Evolutionary conservation across 2,888 invertebrate species (phyloP), one percentile per base, ranked within the genome.

Genomic region (Chalcis sispes): DNA sequence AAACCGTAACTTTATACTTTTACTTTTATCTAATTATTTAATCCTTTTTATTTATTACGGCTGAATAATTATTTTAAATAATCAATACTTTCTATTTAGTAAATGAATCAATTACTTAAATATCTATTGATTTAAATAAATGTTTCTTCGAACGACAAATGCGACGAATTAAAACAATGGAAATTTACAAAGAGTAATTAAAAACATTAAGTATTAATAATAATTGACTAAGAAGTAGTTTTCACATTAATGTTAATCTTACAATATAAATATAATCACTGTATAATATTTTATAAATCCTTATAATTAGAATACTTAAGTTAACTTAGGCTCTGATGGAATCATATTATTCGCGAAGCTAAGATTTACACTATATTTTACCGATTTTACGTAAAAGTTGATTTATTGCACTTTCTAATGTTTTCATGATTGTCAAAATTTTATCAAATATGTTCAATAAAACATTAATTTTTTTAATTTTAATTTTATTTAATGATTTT

Each of bases 311-410:
- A 58, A 46, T 72, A 64, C 46, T 62, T 64, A 72, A 58, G 48
- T 64, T 56, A 72, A 65, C 65, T 56, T 72, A 72, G 64, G 66
- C 73, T 73, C 15, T 25, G 42, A 52, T 52, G 59, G 66, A 66
- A 66, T 40, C 42, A 72, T 64, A 61, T 48, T 0, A 40, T 64
- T 54, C 7, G 13, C 25, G 42, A 54, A 50, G 1, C 1, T 59
- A 27, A 23, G 5, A 50, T 36, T 20, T n/a, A 64, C 32, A 25
- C 36, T 54, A 40, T 36, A 29, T 10, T 48, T 4, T 42, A 42
- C 4, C 13, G 48, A 54, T 64, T 58, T 23, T 58, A 46, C 29
- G 18, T 15, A 48, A 54, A n/a, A 1, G 0, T 32, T 25, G 1
- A 70, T 13, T 10, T 32, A n/a, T 20, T 5, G 8, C 23, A 54